Conservation (phyloP, 2,888 invertebrate genomes). For the Mactromeris polynyma region DNA sequence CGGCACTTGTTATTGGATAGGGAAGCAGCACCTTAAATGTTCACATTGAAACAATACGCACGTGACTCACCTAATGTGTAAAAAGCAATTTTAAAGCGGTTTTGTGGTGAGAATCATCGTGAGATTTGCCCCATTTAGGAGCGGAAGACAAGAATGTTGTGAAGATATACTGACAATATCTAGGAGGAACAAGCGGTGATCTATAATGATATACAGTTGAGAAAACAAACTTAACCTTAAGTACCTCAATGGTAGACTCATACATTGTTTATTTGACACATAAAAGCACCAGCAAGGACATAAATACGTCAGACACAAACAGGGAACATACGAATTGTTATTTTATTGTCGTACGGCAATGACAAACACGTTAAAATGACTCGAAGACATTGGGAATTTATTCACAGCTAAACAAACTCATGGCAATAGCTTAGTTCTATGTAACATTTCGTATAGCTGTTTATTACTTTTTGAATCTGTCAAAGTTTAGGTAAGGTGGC, state of each 20-base stretch:
- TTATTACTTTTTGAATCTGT: neutral
- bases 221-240: neutral
- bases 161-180: neutral
- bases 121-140: neutral
- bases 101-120: neutral
- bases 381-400: neutral
- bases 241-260: neutral
- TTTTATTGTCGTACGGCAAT: neutral
- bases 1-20: too few relatives aligned
- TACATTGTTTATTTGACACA: constrained; percentile 9
- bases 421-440: constrained; percentile 1
- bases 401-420: constrained; percentile 1
- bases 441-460: neutral
- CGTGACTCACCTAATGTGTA: too few relatives aligned
- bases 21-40: too few relatives aligned
- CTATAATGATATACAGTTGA: neutral
- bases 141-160: neutral
- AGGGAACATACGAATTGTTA: constrained; percentile 1
- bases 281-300: neutral
- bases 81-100: neutral
- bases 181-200: neutral
- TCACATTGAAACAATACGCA: too few relatives aligned
- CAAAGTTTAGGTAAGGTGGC: constrained; percentile 20
- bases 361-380: neutral
- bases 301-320: constrained; percentile 6